A percentile compares a stretch with the other conserved stretches of the same genome.
phyloP scores from a whole-genome alignment of 2,797 vertebrate genomes.

The Propithecus perrieri region DNA sequence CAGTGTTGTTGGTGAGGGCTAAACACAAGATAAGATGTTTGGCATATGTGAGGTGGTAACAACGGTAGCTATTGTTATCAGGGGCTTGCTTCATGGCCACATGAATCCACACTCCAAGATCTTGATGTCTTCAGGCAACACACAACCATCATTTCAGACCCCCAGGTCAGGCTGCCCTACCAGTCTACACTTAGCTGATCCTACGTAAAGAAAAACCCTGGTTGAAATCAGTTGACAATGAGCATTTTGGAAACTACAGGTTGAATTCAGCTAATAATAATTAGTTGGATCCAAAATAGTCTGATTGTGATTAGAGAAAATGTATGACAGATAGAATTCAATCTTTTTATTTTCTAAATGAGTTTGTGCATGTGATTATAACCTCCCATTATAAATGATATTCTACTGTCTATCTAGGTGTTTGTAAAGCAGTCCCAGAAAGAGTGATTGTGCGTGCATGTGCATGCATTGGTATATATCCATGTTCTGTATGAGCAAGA shows the following conservation, averaged over 20 bases:
- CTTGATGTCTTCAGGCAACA: not conserved
- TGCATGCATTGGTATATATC: not conserved
- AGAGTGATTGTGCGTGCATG: not conserved
- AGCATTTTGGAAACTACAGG: not conserved
- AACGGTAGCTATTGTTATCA: not conserved
- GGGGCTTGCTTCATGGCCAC: not conserved
- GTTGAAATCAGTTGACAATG: not conserved
- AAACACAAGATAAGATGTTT: not conserved
- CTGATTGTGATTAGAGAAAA: not conserved
- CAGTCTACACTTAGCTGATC: not conserved
- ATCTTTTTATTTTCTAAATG: not conserved
- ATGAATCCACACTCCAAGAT: not conserved
- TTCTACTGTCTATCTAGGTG: not conserved
- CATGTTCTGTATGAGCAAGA: not conserved
- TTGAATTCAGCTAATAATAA: not conserved
- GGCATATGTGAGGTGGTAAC: not conserved
- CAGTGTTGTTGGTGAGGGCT: not conserved
- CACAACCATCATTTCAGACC: not conserved
- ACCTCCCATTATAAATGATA: not conserved
- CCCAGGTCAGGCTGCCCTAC: not conserved
- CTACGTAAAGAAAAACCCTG: not conserved
- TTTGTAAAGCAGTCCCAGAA: not conserved
- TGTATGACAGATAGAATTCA: not conserved
- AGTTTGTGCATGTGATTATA: not conserved
- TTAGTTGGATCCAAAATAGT: not conserved